Conservation (phyloP, 2,888 invertebrate genomes). For the Ormyrus pomaceus region DNA sequence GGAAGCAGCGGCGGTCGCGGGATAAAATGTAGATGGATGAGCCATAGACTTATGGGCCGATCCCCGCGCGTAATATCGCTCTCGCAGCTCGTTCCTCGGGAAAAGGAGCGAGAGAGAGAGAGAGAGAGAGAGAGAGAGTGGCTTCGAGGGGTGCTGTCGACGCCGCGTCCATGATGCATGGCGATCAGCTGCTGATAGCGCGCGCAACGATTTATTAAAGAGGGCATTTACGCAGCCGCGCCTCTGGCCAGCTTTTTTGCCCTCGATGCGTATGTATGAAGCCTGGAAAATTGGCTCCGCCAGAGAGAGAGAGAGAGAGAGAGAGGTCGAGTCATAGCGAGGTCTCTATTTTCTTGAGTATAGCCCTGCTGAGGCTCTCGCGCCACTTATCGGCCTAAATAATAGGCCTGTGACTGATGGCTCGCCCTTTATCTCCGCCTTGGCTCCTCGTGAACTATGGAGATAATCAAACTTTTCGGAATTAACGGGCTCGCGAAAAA, state of each 20-base stretch:
- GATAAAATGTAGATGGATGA: constrained; percentile 75
- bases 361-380: background rate
- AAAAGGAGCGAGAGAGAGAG: constrained; percentile 52
- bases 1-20: constrained; percentile 52
- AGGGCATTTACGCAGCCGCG: constrained; percentile 62
- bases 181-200: constrained; percentile 73
- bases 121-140: constrained; percentile 15
- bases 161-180: constrained; percentile 67
- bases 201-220: constrained; percentile 69
- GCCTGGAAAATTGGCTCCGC: background rate
- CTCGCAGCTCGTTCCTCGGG: constrained; percentile 53
- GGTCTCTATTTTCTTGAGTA: constrained; percentile 50
- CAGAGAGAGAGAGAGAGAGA: background rate
- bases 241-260: background rate
- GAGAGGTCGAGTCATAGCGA: background rate
- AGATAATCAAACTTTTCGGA: constrained; percentile 44
- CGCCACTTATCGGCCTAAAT: constrained; percentile 48
- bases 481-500: constrained; percentile 17
- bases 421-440: constrained; percentile 29
- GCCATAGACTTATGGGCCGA: constrained; percentile 73
- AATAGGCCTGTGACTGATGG: constrained; percentile 53
- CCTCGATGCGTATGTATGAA: background rate
- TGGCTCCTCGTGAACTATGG: constrained; percentile 14
- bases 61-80: constrained; percentile 70
- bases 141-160: constrained; percentile 47